Percentiles rank a stretch among this genome's conserved stretches.
Conservation (phyloP, 2,797 vertebrate genomes). For the Oceanodroma leucorhoa region DNA sequence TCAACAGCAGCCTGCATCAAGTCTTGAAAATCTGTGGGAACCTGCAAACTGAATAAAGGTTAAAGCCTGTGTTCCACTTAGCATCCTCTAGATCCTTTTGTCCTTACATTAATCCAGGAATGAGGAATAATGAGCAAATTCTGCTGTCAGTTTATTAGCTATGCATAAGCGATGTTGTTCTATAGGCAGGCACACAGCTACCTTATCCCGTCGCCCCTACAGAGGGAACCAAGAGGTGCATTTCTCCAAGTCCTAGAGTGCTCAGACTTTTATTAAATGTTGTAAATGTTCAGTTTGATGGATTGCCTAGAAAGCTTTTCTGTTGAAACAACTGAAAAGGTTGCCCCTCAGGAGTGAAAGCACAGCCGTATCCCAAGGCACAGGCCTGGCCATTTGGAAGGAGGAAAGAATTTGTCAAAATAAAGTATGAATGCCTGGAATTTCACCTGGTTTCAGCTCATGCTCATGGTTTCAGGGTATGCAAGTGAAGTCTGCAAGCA, state of each 20-base stretch:
- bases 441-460: neutral
- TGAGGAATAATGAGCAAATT: neutral
- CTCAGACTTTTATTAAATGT: neutral
- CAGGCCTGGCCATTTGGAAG: neutral
- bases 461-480: neutral
- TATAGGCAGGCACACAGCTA: neutral
- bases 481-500: neutral
- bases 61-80: neutral
- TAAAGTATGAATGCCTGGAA: conserved; percentile 3
- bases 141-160: neutral
- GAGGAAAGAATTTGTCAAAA: conserved; percentile 8
- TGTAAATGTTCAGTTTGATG: neutral
- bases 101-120: neutral
- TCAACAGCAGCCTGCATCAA: neutral
- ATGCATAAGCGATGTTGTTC: neutral
- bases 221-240: neutral
- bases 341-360: neutral
- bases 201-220: rapidly evolving
- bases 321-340: neutral
- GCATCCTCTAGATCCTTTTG: neutral
- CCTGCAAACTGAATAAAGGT: neutral
- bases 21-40: neutral
- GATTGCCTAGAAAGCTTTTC: neutral
- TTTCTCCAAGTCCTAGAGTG: neutral
- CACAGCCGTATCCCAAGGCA: neutral